A percentile compares a stretch with the other conserved stretches of the same genome.
Conservation (phyloP, 2,113 vertebrate species). For the Condylura cristata region DNA sequence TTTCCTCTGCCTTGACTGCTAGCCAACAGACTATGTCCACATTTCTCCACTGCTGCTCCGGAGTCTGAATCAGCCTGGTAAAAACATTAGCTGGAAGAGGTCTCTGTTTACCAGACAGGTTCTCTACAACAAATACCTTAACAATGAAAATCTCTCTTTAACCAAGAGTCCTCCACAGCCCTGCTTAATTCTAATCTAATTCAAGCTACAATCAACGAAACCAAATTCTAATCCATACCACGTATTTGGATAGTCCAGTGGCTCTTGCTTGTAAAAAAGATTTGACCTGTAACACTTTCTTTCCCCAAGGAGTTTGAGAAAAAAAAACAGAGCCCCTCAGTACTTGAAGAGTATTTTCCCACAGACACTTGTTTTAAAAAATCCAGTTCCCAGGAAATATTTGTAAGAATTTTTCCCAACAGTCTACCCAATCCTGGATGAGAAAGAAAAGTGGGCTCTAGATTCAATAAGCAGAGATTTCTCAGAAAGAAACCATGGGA, state of each 20-base stretch:
- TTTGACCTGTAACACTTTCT: constrained; percentile 63
- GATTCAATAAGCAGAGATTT: background rate
- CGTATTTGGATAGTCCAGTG: background rate
- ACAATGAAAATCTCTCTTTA: constrained; percentile 25
- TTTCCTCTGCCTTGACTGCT: constrained; percentile 54
- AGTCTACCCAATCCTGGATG: constrained; percentile 26
- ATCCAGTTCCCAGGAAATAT: constrained; percentile 65
- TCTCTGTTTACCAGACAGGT: constrained; percentile 48
- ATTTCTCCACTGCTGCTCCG: constrained; percentile 51
- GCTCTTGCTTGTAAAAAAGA: constrained; percentile 54
- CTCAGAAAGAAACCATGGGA: constrained; percentile 55
- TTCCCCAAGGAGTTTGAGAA: constrained; percentile 64
- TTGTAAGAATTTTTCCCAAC: constrained; percentile 51
- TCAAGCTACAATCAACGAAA: background rate
- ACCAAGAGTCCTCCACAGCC: background rate
- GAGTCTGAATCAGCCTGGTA: constrained; percentile 31
- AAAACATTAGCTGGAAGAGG: constrained; percentile 57
- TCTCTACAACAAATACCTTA: constrained; percentile 29
- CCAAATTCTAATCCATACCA: background rate
- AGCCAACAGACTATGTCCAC: constrained; percentile 33
- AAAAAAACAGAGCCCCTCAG: constrained; percentile 41
- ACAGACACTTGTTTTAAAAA: constrained; percentile 51
- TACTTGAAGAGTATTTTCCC: constrained; percentile 60
- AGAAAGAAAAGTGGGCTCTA: constrained; percentile 32
- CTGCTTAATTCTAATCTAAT: background rate